Evolutionary conservation across 2,113 vertebrate genomes (phyloP), one percentile per base, ranked within the genome.

Genomic region (Microtus pennsylvanicus): DNA sequence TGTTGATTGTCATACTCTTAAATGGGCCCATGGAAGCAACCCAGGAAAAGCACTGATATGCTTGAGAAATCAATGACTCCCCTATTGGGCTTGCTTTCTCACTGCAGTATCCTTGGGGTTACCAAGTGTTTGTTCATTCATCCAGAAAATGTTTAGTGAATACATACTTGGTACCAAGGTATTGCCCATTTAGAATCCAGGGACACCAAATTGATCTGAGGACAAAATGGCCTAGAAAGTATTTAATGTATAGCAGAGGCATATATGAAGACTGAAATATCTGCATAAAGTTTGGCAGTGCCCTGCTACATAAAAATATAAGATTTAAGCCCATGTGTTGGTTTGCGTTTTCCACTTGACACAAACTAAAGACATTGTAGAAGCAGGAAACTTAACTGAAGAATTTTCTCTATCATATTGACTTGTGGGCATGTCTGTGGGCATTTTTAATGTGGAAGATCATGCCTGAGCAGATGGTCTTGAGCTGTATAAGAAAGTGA

Each of bases 1-100:
- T 88, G 33, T n/a, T 95, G 92, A 93, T 75, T 96, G 67, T 70
- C 86, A 72, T 9, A 30, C 11, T 85, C 13, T 52, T 93, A 81
- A 52, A 86, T 87, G 42, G 11, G 35, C 30, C 83, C 58, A 77
- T 28, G 67, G 65, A 19, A 42, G 61, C 30, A 91, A 61, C 22
- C 61, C 52, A 86, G 7, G 55, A 26, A 24, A 87, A 88, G 45
- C 85, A 69, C 7, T 67, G 7, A 58, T 85, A 33, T 58, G 47
- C 7, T 5, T 88, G 50, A 87, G 70, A 87, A 94, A 96, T 88
- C 85, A 94, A 7, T 2, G 0, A 10, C 33, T 87, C 75, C n/a
- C 12, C 42, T 87, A 28, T n/a, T 63, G 86, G 61, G 21, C 82
- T 76, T 65, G 45, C 7, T 52, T 30, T 76, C 89, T 85, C 63